phyloP scores from a whole-genome alignment of 2,113 vertebrate genomes.

The Psilopogon haemacephalus region DNA sequence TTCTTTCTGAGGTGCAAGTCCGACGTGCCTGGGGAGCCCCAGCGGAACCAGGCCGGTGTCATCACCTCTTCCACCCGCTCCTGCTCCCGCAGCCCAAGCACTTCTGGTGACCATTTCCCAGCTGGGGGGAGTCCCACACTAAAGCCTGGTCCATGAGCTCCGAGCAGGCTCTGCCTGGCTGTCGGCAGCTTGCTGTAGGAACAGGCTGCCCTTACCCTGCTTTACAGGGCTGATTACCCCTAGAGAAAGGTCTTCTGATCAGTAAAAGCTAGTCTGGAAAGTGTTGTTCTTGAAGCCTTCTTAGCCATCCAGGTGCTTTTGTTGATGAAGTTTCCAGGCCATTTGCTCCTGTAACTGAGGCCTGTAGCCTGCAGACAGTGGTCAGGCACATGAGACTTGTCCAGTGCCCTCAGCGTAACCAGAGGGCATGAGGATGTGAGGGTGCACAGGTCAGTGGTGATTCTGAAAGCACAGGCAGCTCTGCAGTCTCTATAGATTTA shows the following conservation, averaged over 20 bases:
- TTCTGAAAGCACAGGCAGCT: not conserved
- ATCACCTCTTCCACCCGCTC: not conserved
- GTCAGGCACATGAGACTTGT: not conserved
- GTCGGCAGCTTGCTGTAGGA: rapidly evolving
- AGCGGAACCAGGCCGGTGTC: not conserved
- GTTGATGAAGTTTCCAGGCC: not conserved
- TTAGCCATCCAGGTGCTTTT: rapidly evolving
- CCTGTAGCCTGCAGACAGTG: not conserved
- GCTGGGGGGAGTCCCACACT: rapidly evolving
- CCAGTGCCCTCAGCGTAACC: rapidly evolving
- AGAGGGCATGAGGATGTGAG: not conserved
- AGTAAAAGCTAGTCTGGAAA: not conserved
- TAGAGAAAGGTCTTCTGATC: not conserved
- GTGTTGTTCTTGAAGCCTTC: not conserved
- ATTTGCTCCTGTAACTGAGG: not conserved
- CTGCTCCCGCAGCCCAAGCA: rapidly evolving
- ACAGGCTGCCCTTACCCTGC: not conserved
- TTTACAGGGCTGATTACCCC: not conserved
- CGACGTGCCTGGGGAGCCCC: not conserved
- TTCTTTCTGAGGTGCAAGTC: not conserved
- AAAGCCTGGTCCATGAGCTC: rapidly evolving
- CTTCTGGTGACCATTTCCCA: not conserved
- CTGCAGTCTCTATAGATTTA: not conserved
- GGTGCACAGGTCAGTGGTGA: not conserved
- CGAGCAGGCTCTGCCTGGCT: rapidly evolving